These are phyloP conservation scores for Euwallacea similis DNA, from an alignment of 1,140 invertebrate species.

Conservation along the genomic window DNA sequence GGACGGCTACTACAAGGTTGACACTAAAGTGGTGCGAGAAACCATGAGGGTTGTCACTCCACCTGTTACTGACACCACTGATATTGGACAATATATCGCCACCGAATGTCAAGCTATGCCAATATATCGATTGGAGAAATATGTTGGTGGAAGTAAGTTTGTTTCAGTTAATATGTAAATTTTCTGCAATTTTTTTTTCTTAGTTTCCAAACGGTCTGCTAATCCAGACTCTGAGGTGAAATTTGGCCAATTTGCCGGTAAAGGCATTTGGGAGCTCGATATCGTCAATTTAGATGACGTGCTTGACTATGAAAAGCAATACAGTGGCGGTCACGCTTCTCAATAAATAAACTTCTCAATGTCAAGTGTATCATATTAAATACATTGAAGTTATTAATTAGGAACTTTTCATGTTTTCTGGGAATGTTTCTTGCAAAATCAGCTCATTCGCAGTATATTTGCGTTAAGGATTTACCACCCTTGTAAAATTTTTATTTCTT, in stretches of 20 bases:
- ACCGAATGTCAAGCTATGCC: slow-evolving; percentile 70
- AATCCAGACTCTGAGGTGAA: slow-evolving; percentile 58
- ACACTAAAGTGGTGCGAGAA: slow-evolving; percentile 74
- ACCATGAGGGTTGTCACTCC: slow-evolving; percentile 78
- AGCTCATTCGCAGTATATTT: too few species aligned
- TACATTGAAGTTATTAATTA: too few species aligned
- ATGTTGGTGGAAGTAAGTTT: slow-evolving; percentile 58
- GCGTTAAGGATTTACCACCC: too few species aligned
- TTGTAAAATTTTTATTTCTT: too few species aligned
- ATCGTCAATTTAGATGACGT: slow-evolving; percentile 69
- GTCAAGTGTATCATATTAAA: too few species aligned
- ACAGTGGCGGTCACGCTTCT: background rate
- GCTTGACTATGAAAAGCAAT: slow-evolving; percentile 48
- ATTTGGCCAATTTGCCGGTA: slow-evolving; percentile 77
- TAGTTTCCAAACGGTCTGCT: slow-evolving; percentile 73
- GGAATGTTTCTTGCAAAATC: too few species aligned
- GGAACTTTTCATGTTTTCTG: too few species aligned
- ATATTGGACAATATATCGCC: slow-evolving; percentile 70
- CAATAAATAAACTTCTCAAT: too few species aligned
- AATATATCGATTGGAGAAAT: slow-evolving; percentile 74
- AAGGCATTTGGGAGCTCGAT: slow-evolving; percentile 69
- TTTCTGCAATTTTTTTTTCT: slow-evolving; percentile 47
- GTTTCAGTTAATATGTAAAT: background rate
- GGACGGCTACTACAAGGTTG: slow-evolving; percentile 80
- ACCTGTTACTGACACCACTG: slow-evolving; percentile 65